phyloP scores from a whole-genome alignment of 2,888 invertebrate genomes.

The Drosophila sordidula region DNA sequence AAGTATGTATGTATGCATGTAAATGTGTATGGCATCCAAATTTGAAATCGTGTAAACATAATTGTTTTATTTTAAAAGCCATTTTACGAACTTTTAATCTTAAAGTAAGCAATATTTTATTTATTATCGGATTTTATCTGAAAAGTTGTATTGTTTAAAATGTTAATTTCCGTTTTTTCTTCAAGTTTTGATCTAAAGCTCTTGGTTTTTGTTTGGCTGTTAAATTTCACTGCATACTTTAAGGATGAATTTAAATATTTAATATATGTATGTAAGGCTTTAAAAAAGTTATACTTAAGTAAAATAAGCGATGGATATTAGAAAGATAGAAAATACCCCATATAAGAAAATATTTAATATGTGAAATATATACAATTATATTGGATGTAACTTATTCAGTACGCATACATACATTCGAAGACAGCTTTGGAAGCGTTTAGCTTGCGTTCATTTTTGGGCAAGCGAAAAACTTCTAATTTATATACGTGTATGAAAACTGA shows the following conservation, averaged over 20 bases:
- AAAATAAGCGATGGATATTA: background rate
- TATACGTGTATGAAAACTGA: constrained; percentile 10
- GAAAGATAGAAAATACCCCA: background rate
- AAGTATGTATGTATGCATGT: constrained; percentile 23
- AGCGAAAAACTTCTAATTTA: constrained; percentile 6
- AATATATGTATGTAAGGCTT: background rate
- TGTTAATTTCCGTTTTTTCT: background rate
- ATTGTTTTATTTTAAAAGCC: background rate
- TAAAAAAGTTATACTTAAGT: background rate
- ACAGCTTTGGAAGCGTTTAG: constrained; percentile 22
- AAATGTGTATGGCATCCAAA: constrained; percentile 11
- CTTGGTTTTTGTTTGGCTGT: background rate
- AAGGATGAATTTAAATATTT: background rate
- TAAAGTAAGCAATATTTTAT: too few relatives aligned
- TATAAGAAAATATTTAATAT: background rate
- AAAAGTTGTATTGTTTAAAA: background rate
- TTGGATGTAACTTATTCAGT: constrained; percentile 16
- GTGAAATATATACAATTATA: constrained; percentile 1
- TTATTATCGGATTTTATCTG: background rate
- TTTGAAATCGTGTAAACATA: background rate
- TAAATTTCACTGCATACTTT: background rate
- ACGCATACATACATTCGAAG: constrained; percentile 30
- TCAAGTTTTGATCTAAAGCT: background rate
- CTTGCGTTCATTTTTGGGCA: constrained; percentile 8
- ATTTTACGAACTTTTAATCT: background rate